Conservation (phyloP, 2,797 vertebrate species). For the Numenius phaeopus region DNA sequence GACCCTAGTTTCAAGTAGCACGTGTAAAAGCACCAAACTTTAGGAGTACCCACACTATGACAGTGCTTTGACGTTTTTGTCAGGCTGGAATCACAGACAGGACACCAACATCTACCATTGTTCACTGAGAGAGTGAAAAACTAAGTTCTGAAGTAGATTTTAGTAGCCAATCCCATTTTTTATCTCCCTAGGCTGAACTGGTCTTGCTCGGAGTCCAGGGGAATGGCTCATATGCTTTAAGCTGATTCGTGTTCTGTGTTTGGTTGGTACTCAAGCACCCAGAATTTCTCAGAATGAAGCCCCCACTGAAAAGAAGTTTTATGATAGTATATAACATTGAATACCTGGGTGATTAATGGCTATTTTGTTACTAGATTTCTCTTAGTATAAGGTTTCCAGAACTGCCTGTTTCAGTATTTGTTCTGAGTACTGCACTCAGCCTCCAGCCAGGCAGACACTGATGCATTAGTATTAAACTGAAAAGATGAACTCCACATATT, state of each 20-base stretch:
- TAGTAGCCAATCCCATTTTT: not conserved
- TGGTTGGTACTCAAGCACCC: not conserved
- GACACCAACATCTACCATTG: not conserved
- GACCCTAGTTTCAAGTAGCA: not conserved
- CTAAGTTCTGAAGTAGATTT: not conserved
- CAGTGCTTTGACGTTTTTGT: not conserved
- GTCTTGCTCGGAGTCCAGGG: not conserved
- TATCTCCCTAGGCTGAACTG: not conserved
- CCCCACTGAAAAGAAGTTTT: not conserved
- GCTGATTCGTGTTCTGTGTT: not conserved
- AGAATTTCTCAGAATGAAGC: not conserved
- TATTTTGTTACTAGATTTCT: not conserved
- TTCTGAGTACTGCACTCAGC: not conserved
- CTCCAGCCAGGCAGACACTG: not conserved
- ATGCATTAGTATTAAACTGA: not conserved
- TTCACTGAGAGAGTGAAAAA: not conserved
- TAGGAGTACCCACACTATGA: not conserved
- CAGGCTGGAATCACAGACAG: not conserved
- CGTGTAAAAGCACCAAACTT: not conserved
- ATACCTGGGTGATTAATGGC: not conserved
- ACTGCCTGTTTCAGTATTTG: not conserved
- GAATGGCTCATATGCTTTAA: not conserved
- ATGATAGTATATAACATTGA: not conserved
- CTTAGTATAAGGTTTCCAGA: not conserved
- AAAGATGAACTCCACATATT: fast-evolving